These are phyloP conservation scores for Onychomys arenicola DNA, from an alignment of 2,797 vertebrate species.

Conservation along the genomic window DNA sequence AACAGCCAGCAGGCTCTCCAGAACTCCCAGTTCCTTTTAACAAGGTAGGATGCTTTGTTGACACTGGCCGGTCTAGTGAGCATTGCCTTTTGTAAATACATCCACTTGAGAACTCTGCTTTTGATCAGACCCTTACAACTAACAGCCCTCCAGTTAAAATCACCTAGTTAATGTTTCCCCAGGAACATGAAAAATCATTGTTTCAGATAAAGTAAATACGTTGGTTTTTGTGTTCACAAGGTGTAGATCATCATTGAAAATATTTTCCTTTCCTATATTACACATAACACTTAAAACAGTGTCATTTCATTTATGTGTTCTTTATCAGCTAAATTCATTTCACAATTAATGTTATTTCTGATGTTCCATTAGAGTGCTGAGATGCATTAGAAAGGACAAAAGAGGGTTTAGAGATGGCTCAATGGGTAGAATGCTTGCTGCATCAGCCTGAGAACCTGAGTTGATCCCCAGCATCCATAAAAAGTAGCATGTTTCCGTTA, in stretches of 20 bases:
- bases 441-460: not conserved
- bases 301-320: not conserved
- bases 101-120: not conserved
- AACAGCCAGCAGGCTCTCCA: conserved; percentile 94
- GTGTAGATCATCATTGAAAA: not conserved
- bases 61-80: not conserved
- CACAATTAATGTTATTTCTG: conserved; percentile 16
- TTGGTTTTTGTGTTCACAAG: not conserved
- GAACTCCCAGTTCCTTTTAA: conserved; percentile 97
- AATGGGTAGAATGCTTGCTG: not conserved
- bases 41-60: conserved; percentile 89
- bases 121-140: not conserved
- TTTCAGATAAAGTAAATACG: conserved; percentile 27
- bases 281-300: not conserved
- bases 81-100: not conserved
- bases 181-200: not conserved
- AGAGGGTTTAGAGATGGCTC: not conserved
- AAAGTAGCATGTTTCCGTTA: not conserved
- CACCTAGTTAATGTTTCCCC: not conserved
- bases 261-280: not conserved
- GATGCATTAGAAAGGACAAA: conserved; percentile 21
- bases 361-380: not conserved
- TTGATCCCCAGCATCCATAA: not conserved
- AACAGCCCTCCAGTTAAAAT: not conserved
- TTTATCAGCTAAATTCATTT: not conserved